Base-by-base conservation (phyloP, 2,888 invertebrate species). In the Epinotia demarniana region DNA sequence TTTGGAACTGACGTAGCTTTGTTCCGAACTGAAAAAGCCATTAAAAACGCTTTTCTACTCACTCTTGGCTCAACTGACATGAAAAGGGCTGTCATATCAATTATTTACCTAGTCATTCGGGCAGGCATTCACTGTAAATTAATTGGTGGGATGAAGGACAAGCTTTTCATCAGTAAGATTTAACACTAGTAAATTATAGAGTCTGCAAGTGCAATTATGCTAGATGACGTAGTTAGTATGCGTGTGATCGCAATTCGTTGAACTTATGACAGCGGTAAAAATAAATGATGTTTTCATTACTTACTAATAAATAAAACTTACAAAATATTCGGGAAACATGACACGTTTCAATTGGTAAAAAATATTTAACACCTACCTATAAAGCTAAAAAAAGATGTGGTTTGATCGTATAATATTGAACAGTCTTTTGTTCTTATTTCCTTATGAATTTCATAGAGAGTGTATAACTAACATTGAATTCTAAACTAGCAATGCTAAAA, bases 41-140 rank as follows among this genome's bases (percentile, higher is more conserved):
- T 53, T 53, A 61, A 3, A 39, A 61, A 2, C 61, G 61, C 61
- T 16, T 61, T 61, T n/a, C 33, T 3, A 9, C 27, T 19, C 39
- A n/a, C 27, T 58, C 27, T 27, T 3, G 16, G 1, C 16, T 19
- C 39, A 43, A 46, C 70, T 43, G 27, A 60, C 73, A 61, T 55
- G 33, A 77, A 72, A 74, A 70, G 67, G 77, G 70, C 62, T 71
- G 43, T 77, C 53, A 27, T 63, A 61, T 77, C 67, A 78, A 77
- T 76, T 76, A 77, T 73, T 76, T 62, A 74, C 62, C 69, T 68
- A 62, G 68, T 76, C 72, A 76, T 76, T 68, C 23, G 61, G 18
- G 58, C 55, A 64, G 75, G 63, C 46, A 63, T 69, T 16, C 27
- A 67, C 27, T 39, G 53, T 61, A 72, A 75, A 66, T 72, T 60